A percentile compares a stretch with the other conserved stretches of the same genome.
Evolutionary conservation across 2,888 invertebrate species (phyloP).

Genomic region (Cosmia trapezina): DNA sequence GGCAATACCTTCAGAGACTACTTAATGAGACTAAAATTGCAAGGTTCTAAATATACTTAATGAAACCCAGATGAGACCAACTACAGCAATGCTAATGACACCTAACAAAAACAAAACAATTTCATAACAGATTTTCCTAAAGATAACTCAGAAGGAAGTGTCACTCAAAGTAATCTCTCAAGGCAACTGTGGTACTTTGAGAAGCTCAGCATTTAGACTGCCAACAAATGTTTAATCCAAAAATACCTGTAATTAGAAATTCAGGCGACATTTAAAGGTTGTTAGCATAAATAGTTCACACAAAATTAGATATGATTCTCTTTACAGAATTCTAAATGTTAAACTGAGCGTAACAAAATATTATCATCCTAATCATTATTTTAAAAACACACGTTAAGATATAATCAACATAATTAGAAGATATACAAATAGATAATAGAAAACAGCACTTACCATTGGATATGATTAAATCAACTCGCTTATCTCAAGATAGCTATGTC

Average conservation of each 20-base stretch:
- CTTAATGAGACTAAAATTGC: not conserved
- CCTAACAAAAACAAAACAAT: conserved; percentile 47
- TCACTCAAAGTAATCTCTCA: conserved; percentile 50
- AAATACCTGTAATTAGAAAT: conserved; percentile 29
- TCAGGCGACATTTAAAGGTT: conserved; percentile 12
- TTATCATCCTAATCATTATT: not conserved
- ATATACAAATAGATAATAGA: conserved; percentile 23
- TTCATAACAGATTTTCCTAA: conserved; percentile 35
- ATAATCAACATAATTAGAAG: conserved; percentile 34
- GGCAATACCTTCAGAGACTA: not conserved
- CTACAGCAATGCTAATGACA: conserved; percentile 37
- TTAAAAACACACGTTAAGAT: conserved; percentile 16
- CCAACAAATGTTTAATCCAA: conserved; percentile 36
- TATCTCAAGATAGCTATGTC: conserved; percentile 45
- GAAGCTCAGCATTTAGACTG: conserved; percentile 27
- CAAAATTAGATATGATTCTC: conserved; percentile 1
- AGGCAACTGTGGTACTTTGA: conserved; percentile 31
- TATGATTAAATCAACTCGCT: conserved; percentile 44
- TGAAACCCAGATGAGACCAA: not conserved
- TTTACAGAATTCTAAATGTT: not conserved
- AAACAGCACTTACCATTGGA: conserved; percentile 35
- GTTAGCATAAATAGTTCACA: conserved; percentile 7
- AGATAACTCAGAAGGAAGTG: conserved; percentile 49
- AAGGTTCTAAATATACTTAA: conserved; percentile 3
- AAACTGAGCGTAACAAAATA: not conserved